A percentile compares a stretch with the other conserved stretches of the same genome.
Conservation (phyloP, 2,797 vertebrate genomes). For the Lutjanus campechanus region DNA sequence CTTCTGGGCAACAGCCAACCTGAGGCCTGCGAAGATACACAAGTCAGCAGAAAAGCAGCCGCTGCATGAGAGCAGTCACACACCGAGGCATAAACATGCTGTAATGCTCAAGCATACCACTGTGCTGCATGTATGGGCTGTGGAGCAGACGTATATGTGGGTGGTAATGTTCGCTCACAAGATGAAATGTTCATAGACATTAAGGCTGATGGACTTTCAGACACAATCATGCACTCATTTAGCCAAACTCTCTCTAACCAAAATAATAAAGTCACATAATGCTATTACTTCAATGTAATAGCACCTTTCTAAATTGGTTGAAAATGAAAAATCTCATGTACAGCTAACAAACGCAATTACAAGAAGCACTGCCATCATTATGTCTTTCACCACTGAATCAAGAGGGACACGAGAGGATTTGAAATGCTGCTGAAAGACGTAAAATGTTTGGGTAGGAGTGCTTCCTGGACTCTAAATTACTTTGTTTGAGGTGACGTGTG, state of each 20-base stretch:
- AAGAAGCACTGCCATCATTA: background rate
- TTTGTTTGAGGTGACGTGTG: too few species aligned
- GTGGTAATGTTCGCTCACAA: constrained; percentile 13
- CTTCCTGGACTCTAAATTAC: too few species aligned
- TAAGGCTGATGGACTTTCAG: constrained; percentile 30
- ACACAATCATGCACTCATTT: constrained; percentile 12
- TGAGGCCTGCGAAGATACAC: constrained; percentile 67
- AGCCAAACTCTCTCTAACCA: background rate
- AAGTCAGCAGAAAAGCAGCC: constrained; percentile 76
- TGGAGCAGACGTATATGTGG: background rate
- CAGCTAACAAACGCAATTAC: background rate
- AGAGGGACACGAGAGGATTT: too few species aligned
- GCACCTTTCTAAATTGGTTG: constrained; percentile 3
- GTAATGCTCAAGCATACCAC: background rate
- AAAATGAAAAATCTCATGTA: constrained; percentile 9
- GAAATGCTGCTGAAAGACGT: too few species aligned
- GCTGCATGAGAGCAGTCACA: constrained; percentile 56
- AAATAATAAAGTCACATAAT: constrained; percentile 30
- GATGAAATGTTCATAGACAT: constrained; percentile 20
- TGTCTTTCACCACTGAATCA: too few species aligned
- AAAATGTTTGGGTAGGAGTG: too few species aligned
- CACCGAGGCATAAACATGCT: constrained; percentile 49
- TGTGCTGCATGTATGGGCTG: constrained; percentile 15
- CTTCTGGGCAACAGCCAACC: constrained; percentile 79
- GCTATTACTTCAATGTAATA: constrained; percentile 11